Evolutionary conservation across 2,888 invertebrate genomes (phyloP).

Genomic region (Calameuta idolon): DNA sequence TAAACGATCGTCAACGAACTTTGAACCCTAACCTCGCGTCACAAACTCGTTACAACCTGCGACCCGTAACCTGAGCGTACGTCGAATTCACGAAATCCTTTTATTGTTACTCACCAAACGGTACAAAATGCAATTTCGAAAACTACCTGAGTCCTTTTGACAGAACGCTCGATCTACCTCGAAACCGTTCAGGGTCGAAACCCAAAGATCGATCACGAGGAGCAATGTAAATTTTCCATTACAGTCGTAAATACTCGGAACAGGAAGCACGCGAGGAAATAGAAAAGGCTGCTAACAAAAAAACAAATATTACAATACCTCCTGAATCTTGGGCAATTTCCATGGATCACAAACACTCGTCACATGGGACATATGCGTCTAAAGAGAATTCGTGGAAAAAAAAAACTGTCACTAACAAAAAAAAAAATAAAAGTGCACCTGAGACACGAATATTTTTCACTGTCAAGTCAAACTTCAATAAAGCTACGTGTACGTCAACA

Average conservation of each 20-base stretch:
- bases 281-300: background rate
- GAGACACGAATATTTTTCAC: background rate
- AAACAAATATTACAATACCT: background rate
- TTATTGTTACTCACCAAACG: background rate
- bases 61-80: background rate
- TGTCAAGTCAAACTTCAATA: background rate
- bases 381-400: background rate
- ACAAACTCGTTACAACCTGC: background rate
- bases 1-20: background rate
- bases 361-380: background rate
- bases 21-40: background rate
- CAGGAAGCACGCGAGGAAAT: background rate
- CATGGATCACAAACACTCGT: background rate
- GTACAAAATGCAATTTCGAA: background rate
- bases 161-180: background rate
- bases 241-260: background rate
- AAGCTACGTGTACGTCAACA: background rate
- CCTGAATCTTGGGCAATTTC: background rate
- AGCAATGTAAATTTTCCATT: background rate
- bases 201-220: background rate
- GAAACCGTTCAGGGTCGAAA: background rate
- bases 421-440: background rate
- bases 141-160: background rate
- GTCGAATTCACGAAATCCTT: background rate
- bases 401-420: background rate